phyloP scores from a whole-genome alignment of 2,888 invertebrate genomes.

The Encarsia formosa region DNA sequence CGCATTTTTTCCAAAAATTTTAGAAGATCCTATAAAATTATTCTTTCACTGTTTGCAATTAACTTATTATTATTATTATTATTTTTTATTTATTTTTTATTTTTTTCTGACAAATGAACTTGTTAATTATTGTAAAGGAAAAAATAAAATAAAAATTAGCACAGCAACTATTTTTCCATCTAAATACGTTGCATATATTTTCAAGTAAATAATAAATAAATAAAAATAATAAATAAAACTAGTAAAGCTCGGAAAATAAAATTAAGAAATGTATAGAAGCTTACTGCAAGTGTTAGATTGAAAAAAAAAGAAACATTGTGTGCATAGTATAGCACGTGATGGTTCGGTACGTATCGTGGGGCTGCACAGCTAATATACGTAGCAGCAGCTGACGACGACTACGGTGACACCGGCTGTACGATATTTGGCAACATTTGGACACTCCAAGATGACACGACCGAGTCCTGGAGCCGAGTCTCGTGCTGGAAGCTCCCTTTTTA shows the following conservation, averaged over 20 bases:
- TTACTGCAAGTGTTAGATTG: not conserved
- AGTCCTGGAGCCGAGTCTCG: no score
- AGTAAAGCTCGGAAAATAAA: not conserved
- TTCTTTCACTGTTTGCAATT: no score
- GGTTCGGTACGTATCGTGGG: not conserved
- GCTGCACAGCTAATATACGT: not conserved
- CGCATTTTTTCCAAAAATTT: no score
- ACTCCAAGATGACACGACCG: slow-evolving; percentile 35
- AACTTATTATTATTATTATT: no score
- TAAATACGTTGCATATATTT: no score
- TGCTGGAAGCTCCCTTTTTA: not conserved
- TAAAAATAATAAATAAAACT: not conserved
- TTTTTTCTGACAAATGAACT: no score
- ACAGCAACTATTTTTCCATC: no score
- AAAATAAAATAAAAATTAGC: no score
- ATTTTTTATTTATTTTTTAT: no score
- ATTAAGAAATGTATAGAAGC: not conserved
- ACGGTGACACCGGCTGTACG: slow-evolving; percentile 42
- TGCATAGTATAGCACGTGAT: not conserved
- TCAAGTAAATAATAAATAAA: not conserved
- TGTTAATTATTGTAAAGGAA: no score
- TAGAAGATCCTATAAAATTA: no score
- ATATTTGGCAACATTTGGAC: slow-evolving; percentile 39
- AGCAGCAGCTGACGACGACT: slow-evolving; percentile 44
- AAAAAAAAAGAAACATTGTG: not conserved